Conservation (phyloP, 2,113 vertebrate species). For the Pampusana beccarii region DNA sequence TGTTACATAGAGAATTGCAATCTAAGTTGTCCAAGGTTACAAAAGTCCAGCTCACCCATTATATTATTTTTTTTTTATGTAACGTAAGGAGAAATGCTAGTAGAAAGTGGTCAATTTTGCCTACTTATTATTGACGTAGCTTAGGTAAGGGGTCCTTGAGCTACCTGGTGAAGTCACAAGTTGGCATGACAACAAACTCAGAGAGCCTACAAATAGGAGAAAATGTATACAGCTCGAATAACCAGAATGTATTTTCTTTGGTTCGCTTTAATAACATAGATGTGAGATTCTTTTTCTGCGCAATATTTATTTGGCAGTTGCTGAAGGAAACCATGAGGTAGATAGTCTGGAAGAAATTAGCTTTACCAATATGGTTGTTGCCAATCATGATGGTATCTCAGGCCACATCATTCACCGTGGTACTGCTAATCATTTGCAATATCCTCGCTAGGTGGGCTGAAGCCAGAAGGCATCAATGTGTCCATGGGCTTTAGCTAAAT, state of each 20-base stretch:
- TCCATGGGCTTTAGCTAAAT: not conserved
- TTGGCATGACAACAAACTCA: conserved; percentile 62
- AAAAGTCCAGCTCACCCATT: conserved; percentile 26
- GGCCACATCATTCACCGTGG: not conserved
- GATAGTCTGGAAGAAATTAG: not conserved
- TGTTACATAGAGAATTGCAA: not conserved
- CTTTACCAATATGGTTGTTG: not conserved
- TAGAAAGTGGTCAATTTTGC: conserved; percentile 39
- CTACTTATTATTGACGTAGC: conserved; percentile 52
- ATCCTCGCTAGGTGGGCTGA: not conserved
- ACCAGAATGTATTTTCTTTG: not conserved
- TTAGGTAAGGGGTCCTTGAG: conserved; percentile 52
- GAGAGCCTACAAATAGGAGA: conserved; percentile 11
- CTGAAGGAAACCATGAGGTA: not conserved
- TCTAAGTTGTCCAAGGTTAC: conserved; percentile 33
- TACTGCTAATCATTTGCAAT: not conserved
- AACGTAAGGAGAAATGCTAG: not conserved
- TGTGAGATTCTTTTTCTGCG: not conserved
- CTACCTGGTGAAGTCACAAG: conserved; percentile 45
- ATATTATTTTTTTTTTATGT: conserved; percentile 30
- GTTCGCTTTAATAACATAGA: not conserved
- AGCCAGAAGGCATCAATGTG: not conserved
- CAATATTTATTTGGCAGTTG: not conserved
- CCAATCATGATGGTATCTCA: not conserved
- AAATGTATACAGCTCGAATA: conserved; percentile 3